Percentiles rank a stretch among this genome's conserved stretches.
Conservation (phyloP, 2,113 vertebrate genomes). For the Tragulus kanchil region DNA sequence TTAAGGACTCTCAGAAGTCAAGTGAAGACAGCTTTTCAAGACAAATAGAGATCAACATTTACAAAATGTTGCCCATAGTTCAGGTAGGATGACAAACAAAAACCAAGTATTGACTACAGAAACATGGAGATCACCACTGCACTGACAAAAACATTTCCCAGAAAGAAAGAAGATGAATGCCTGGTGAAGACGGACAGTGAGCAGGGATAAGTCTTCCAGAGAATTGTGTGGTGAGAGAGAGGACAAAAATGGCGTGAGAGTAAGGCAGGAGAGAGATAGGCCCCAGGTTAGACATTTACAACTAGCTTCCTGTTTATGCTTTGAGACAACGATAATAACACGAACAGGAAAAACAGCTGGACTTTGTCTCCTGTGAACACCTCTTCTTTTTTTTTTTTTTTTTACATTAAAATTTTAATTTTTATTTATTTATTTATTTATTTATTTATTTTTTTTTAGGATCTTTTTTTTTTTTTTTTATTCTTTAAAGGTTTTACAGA, state of each 20-base stretch:
- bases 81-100: neutral
- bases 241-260: neutral
- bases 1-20: neutral
- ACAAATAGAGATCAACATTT: neutral
- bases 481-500: too few species aligned
- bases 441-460: too few species aligned
- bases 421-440: too few species aligned
- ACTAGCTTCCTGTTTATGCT: neutral
- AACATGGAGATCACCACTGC: neutral
- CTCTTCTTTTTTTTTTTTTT: too few species aligned
- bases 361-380: neutral
- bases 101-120: neutral
- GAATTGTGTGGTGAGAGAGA: neutral
- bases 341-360: neutral
- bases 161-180: neutral
- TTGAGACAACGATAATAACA: neutral
- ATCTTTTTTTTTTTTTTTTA: too few species aligned
- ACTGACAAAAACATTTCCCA: neutral
- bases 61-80: neutral
- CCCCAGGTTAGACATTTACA: neutral
- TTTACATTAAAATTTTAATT: too few species aligned
- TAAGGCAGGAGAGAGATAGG: neutral
- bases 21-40: conserved; percentile 1
- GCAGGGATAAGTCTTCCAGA: neutral
- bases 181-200: neutral